A percentile compares a stretch with the other conserved stretches of the same genome.
These are phyloP conservation scores for Cuculus canorus DNA, from an alignment of 2,797 vertebrate species.

Conservation along the genomic window DNA sequence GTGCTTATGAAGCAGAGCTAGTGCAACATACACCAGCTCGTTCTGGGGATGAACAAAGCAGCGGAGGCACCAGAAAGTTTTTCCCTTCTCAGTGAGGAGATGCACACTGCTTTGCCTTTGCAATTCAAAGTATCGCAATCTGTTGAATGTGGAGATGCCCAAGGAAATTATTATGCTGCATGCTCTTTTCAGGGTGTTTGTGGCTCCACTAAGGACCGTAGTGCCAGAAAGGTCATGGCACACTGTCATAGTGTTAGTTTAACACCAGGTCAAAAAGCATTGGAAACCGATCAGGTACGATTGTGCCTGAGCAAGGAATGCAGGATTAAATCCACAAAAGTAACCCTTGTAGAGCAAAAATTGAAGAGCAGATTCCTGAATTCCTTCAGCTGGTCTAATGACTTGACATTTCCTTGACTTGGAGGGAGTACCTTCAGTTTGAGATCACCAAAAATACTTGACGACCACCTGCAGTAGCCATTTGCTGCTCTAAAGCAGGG, in stretches of 20 bases:
- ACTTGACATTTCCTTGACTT: neutral
- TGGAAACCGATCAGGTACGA: neutral
- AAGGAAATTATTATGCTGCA: rapidly evolving
- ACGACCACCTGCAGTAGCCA: neutral
- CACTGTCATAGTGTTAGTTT: neutral
- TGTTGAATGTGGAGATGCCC: neutral
- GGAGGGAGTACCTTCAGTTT: neutral
- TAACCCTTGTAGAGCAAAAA: neutral
- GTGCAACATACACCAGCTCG: rapidly evolving
- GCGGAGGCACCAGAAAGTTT: neutral
- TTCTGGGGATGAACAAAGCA: neutral
- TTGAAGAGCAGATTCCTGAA: neutral
- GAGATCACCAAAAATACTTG: neutral
- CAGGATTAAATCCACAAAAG: neutral
- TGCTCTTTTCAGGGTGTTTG: neutral
- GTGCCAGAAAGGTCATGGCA: neutral
- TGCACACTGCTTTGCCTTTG: neutral
- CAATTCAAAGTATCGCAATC: neutral
- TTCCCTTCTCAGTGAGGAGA: neutral
- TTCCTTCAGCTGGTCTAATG: neutral
- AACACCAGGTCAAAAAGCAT: neutral
- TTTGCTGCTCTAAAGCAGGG: conserved; percentile 11
- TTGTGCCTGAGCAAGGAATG: neutral
- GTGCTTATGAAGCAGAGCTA: neutral
- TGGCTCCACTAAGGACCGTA: neutral